phyloP scores from a whole-genome alignment of 2,888 invertebrate species.

The Timandra comae region DNA sequence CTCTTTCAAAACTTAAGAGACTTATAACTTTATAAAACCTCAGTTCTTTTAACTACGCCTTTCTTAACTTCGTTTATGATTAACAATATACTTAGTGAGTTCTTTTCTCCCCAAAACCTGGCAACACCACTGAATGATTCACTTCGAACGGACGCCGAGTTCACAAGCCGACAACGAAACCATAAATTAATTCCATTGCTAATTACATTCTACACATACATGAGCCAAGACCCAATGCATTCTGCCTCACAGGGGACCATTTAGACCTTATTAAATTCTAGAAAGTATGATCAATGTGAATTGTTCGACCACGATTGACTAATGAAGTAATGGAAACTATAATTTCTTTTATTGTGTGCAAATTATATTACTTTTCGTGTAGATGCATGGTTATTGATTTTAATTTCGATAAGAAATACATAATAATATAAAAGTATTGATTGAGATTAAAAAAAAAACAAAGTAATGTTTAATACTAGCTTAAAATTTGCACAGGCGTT shows the following conservation, averaged over 20 bases:
- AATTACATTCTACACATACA: slow-evolving; percentile 40
- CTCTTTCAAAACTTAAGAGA: too few species aligned
- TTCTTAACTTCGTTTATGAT: too few species aligned
- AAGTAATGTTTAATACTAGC: too few species aligned
- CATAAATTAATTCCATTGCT: slow-evolving; percentile 57
- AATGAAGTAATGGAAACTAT: background rate
- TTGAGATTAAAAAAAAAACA: too few species aligned
- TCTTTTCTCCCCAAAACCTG: slow-evolving; percentile 14
- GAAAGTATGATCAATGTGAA: background rate
- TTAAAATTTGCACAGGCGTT: too few species aligned
- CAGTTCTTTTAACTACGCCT: too few species aligned
- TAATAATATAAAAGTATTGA: too few species aligned
- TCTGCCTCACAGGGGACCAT: slow-evolving; percentile 3
- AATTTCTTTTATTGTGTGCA: background rate
- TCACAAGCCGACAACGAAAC: slow-evolving; percentile 42
- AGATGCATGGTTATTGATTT: too few species aligned
- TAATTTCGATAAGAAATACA: too few species aligned
- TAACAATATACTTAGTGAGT: too few species aligned
- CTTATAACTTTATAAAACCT: too few species aligned
- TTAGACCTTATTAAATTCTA: slow-evolving; percentile 5
- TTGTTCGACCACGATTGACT: background rate
- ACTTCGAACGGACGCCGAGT: slow-evolving; percentile 40
- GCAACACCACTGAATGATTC: slow-evolving; percentile 49
- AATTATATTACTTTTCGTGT: too few species aligned
- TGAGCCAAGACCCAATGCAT: slow-evolving; percentile 18